phyloP scores from a whole-genome alignment of 2,797 vertebrate species.

The Siniperca obscura region DNA sequence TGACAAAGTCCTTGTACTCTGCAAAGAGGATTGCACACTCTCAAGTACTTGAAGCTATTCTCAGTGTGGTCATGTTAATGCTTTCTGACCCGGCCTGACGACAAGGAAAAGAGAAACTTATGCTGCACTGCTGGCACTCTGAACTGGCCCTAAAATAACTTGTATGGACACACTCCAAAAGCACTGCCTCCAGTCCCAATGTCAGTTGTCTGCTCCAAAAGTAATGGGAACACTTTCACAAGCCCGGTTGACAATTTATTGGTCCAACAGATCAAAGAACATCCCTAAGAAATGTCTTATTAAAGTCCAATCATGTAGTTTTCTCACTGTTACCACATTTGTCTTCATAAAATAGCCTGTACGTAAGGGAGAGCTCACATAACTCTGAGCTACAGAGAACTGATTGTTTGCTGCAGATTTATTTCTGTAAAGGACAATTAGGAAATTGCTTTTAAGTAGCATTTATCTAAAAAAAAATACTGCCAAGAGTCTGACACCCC shows the following conservation, averaged over 20 bases:
- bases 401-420: not conserved
- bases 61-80: slow-evolving; percentile 75
- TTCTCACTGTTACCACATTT: slow-evolving; percentile 55
- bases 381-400: slow-evolving; percentile 37
- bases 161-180: slow-evolving; percentile 63
- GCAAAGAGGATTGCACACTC: slow-evolving; percentile 78
- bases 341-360: slow-evolving; percentile 51
- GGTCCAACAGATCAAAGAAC: slow-evolving; percentile 64
- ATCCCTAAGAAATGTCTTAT: slow-evolving; percentile 56
- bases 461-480: not conserved
- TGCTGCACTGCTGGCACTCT: slow-evolving; percentile 54
- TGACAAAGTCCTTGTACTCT: slow-evolving; percentile 63
- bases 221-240: slow-evolving; percentile 56
- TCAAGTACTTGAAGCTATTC: slow-evolving; percentile 79
- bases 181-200: slow-evolving; percentile 49
- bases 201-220: slow-evolving; percentile 65
- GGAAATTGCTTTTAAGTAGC: slow-evolving; percentile 9
- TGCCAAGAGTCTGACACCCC: not conserved
- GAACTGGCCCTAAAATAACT: slow-evolving; percentile 74
- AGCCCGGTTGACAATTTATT: slow-evolving; percentile 51
- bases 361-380: slow-evolving; percentile 31
- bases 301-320: slow-evolving; percentile 40
- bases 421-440: slow-evolving; percentile 12
- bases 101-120: slow-evolving; percentile 71
- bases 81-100: slow-evolving; percentile 71